Conservation (phyloP, 2,888 invertebrate species). For the Dynastes hyllus region DNA sequence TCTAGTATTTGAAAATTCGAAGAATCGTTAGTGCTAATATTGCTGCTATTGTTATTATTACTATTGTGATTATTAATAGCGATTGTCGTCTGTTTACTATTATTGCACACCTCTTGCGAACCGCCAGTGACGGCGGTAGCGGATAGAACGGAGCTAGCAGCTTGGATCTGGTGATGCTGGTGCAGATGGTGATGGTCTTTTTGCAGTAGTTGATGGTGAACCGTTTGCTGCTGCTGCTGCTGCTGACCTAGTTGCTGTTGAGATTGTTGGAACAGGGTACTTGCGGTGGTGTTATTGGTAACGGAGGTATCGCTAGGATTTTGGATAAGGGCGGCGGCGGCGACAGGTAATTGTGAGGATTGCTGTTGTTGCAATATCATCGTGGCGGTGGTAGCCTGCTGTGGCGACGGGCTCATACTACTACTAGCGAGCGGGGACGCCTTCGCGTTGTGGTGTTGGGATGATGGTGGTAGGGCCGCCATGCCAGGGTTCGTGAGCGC, state of each 20-base stretch:
- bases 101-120: constrained; percentile 33
- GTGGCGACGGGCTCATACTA: constrained; percentile 69
- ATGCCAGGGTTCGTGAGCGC: constrained; percentile 15
- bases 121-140: neutral
- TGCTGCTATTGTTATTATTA: constrained; percentile 16
- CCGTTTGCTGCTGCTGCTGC: constrained; percentile 63
- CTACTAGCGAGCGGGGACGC: constrained; percentile 20
- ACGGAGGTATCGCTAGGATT: constrained; percentile 15
- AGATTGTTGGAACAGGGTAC: constrained; percentile 58
- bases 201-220: constrained; percentile 67
- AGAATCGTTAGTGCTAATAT: constrained; percentile 16
- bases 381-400: constrained; percentile 56
- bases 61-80: neutral
- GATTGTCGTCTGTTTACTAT: constrained; percentile 8
- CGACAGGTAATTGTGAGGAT: constrained; percentile 55
- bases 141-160: constrained; percentile 65
- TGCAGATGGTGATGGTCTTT: constrained; percentile 64
- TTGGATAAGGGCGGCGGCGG: constrained; percentile 54
- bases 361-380: constrained; percentile 58
- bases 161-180: constrained; percentile 59
- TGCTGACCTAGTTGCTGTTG: constrained; percentile 67
- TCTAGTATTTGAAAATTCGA: neutral
- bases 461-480: constrained; percentile 11
- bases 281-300: neutral
- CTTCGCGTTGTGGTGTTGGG: constrained; percentile 14